A percentile compares a stretch with the other conserved stretches of the same genome.
Conservation (phyloP, 2,797 vertebrate genomes). For the Coluber constrictor region DNA sequence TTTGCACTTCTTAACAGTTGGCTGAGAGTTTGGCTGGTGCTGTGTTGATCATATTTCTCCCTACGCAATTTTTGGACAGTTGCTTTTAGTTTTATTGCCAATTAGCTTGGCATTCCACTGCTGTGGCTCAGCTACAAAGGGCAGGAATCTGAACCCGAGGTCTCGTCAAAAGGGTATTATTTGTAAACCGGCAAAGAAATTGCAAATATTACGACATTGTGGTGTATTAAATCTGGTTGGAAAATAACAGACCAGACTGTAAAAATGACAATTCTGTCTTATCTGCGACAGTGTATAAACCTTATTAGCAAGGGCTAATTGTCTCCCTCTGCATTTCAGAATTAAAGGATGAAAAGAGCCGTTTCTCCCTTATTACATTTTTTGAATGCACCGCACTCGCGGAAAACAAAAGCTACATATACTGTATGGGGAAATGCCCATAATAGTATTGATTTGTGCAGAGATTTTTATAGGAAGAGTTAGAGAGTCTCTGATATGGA, state of each 20-base stretch:
- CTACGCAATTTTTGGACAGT: conserved; percentile 13
- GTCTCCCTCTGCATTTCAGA: conserved; percentile 37
- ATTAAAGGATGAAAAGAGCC: neutral
- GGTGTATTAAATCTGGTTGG: conserved; percentile 58
- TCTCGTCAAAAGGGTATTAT: conserved; percentile 51
- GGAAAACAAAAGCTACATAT: neutral
- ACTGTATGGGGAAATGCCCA: neutral
- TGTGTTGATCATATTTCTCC: neutral
- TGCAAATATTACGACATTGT: conserved; percentile 12
- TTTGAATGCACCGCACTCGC: neutral
- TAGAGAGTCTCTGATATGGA: neutral
- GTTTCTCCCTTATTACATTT: neutral
- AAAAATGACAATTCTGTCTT: conserved; percentile 53
- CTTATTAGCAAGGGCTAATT: conserved; percentile 47
- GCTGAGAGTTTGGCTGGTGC: conserved; percentile 18
- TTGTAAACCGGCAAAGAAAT: conserved; percentile 48
- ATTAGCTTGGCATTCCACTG: conserved; percentile 42
- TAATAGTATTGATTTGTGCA: neutral
- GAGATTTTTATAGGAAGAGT: neutral
- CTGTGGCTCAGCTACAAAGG: conserved; percentile 38
- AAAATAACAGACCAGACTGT: conserved; percentile 35
- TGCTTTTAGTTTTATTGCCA: conserved; percentile 44
- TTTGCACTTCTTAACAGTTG: conserved; percentile 12
- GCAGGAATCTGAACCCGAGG: conserved; percentile 27
- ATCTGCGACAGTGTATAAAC: conserved; percentile 33